Evolutionary conservation across 2,888 invertebrate species (phyloP).

Genomic region (Calameuta pallipes): DNA sequence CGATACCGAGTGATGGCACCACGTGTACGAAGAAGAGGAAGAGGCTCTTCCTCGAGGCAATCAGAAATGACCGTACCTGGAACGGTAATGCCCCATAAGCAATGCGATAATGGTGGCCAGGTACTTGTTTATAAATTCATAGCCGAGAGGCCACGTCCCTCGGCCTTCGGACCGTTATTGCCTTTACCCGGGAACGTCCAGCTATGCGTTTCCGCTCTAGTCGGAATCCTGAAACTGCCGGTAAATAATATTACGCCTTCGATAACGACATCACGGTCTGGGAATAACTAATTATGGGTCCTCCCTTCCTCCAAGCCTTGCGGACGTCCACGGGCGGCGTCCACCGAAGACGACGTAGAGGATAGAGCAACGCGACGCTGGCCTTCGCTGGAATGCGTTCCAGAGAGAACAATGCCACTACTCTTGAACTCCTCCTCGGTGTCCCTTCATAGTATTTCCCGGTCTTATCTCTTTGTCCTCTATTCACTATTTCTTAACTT

Average conservation of each 20-base stretch:
- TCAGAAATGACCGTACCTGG: neutral
- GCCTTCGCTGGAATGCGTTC: conserved; percentile 6
- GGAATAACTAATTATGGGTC: too few species aligned
- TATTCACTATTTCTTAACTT: neutral
- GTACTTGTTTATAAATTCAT: conserved; percentile 45
- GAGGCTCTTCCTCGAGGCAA: neutral
- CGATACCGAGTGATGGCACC: neutral
- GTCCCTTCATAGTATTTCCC: neutral
- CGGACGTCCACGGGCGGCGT: conserved; percentile 1
- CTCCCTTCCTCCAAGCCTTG: too few species aligned
- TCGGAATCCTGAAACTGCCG: conserved; percentile 33
- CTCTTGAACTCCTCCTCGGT: neutral
- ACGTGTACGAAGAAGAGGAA: neutral
- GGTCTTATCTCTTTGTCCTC: neutral
- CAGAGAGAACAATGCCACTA: neutral
- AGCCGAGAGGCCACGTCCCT: conserved; percentile 39
- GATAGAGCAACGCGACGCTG: neutral
- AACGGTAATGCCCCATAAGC: conserved; percentile 2
- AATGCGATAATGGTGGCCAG: conserved; percentile 27
- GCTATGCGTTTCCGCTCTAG: conserved; percentile 50
- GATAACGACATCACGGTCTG: too few species aligned
- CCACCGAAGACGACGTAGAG: neutral
- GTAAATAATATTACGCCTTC: too few species aligned
- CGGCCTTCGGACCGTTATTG: conserved; percentile 47
- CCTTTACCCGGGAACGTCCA: conserved; percentile 43